Percentiles rank a stretch among this genome's conserved stretches.
Conservation (phyloP, 2,113 vertebrate species). For the Poeciliopsis turrubarensis region DNA sequence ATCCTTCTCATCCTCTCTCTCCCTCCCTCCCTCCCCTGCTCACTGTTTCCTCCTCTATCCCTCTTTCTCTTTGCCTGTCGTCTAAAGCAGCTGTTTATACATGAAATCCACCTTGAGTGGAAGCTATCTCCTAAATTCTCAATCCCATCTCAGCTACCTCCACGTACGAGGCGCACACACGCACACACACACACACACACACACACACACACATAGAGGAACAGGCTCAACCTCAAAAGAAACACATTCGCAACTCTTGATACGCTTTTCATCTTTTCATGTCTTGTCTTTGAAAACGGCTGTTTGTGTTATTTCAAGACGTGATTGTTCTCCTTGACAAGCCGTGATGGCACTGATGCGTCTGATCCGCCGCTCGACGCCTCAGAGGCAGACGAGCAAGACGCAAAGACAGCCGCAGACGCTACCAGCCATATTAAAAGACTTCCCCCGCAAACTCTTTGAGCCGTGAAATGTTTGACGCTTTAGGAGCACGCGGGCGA, state of each 20-base stretch:
- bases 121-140: conserved; percentile 36
- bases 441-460: conserved; percentile 60
- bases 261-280: conserved; percentile 64
- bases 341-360: conserved; percentile 62
- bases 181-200: conserved; percentile 5
- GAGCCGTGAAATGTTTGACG: conserved; percentile 72
- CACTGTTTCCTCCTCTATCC: conserved; percentile 41
- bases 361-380: conserved; percentile 62
- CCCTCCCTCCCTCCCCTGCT: conserved; percentile 43
- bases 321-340: conserved; percentile 66
- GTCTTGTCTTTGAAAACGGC: conserved; percentile 68
- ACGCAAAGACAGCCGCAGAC: conserved; percentile 43
- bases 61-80: conserved; percentile 37
- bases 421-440: conserved; percentile 62
- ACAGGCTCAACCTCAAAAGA: neutral
- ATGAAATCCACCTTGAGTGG: conserved; percentile 49
- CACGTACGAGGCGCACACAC: conserved; percentile 7
- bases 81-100: conserved; percentile 49
- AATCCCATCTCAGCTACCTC: conserved; percentile 27
- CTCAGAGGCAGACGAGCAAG: conserved; percentile 63
- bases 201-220: neutral
- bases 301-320: conserved; percentile 74
- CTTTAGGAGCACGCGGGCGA: conserved; percentile 35
- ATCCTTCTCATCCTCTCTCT: conserved; percentile 72
- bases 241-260: conserved; percentile 49